A percentile compares a stretch with the other conserved stretches of the same genome.
Conservation (phyloP, 1,140 invertebrate species). For the Hesperophylax magnus region DNA sequence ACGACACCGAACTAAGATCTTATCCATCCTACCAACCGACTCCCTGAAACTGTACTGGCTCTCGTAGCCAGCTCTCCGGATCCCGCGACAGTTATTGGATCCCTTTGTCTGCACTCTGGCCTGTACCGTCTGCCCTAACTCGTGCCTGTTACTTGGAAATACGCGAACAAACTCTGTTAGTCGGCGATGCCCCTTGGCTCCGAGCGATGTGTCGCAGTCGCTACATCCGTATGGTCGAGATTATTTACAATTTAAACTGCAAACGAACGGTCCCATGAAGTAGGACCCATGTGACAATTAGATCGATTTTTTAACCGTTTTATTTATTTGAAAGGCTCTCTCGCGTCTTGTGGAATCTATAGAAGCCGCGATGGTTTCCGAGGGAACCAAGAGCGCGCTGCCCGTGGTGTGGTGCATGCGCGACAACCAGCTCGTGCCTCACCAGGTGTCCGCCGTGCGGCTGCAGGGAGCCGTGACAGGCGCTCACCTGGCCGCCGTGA, state of each 20-base stretch:
- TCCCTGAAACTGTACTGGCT: not conserved
- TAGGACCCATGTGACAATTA: constrained; percentile 26
- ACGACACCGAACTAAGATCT: not conserved
- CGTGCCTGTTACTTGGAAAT: not conserved
- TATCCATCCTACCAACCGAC: not conserved
- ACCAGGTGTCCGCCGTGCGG: constrained; percentile 75
- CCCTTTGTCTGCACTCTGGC: not conserved
- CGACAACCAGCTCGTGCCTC: constrained; percentile 75
- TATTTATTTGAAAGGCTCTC: constrained; percentile 1
- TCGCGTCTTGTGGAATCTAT: too few relatives aligned
- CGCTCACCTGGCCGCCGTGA: constrained; percentile 74
- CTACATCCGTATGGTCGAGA: constrained; percentile 8
- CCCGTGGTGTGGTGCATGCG: constrained; percentile 76
- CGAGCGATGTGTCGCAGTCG: constrained; percentile 27
- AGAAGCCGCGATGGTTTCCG: constrained; percentile 69
- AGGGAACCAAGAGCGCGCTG: constrained; percentile 65
- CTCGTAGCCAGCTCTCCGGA: not conserved
- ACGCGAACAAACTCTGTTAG: not conserved
- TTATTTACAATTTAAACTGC: constrained; percentile 23
- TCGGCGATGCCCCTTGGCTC: not conserved
- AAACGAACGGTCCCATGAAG: constrained; percentile 17
- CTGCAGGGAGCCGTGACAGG: constrained; percentile 74
- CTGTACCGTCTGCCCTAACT: not conserved
- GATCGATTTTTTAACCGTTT: constrained; percentile 20
- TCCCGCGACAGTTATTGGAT: not conserved